These are phyloP conservation scores for Tyrophagus putrescentiae DNA, from an alignment of 1,140 invertebrate species.

Conservation along the genomic window DNA sequence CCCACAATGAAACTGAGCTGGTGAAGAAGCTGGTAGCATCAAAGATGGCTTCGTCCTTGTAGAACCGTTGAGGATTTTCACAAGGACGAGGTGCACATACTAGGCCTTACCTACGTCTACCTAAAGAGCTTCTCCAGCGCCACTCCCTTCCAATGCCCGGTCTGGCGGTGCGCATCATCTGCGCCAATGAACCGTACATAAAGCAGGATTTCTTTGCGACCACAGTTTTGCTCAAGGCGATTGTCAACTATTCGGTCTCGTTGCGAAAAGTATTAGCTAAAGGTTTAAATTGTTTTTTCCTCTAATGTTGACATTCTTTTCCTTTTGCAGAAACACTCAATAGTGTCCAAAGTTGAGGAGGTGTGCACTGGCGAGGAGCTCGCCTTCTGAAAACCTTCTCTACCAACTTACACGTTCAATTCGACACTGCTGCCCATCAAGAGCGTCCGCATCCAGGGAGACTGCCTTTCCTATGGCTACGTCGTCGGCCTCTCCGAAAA, in stretches of 20 bases:
- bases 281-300: conserved; percentile 2
- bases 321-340: conserved; percentile 61
- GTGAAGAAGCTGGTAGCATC: conserved; percentile 75
- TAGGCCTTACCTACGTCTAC: conserved; percentile 78
- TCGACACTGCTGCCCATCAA: conserved; percentile 81
- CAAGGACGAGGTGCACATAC: conserved; percentile 79
- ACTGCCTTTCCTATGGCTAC: conserved; percentile 84
- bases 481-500: conserved; percentile 77
- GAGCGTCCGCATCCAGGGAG: conserved; percentile 87
- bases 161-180: conserved; percentile 83
- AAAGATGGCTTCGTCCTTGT: conserved; percentile 73
- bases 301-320: conserved; percentile 21
- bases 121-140: conserved; percentile 65
- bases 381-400: conserved; percentile 53
- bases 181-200: conserved; percentile 87
- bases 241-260: conserved; percentile 81
- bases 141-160: conserved; percentile 92
- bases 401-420: conserved; percentile 55
- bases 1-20: conserved; percentile 95
- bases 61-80: conserved; percentile 97
- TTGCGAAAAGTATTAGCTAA: conserved; percentile 50
- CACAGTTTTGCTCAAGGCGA: conserved; percentile 71
- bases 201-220: conserved; percentile 91
- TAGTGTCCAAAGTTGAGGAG: conserved; percentile 69
- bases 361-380: conserved; percentile 60